phyloP scores from a whole-genome alignment of 2,888 invertebrate species.

The Sicus ferrugineus region DNA sequence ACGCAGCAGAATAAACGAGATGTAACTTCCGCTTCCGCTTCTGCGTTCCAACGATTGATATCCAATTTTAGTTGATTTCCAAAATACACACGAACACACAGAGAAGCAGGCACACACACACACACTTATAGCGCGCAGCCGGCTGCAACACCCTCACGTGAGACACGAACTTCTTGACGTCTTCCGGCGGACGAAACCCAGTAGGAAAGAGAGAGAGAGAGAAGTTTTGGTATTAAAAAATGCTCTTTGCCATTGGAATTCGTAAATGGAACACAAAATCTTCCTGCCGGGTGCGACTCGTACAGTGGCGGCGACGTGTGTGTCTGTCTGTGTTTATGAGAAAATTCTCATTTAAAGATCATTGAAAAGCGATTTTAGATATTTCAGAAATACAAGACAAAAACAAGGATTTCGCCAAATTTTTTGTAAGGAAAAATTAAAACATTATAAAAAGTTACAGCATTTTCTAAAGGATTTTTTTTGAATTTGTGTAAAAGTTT shows the following conservation, averaged over 20 bases:
- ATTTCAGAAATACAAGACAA: too few species aligned
- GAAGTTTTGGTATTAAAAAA: neutral
- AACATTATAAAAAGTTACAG: too few species aligned
- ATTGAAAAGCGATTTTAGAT: too few species aligned
- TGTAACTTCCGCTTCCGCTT: constrained; percentile 10
- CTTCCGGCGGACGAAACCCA: neutral
- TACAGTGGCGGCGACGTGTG: too few species aligned
- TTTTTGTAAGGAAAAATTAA: neutral
- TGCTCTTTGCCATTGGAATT: neutral
- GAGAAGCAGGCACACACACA: constrained; percentile 9
- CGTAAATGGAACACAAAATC: neutral
- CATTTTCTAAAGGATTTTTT: neutral
- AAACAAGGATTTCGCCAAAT: neutral
- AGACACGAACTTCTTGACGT: neutral
- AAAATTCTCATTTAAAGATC: too few species aligned
- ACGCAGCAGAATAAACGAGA: neutral
- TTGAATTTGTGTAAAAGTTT: neutral
- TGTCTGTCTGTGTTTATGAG: too few species aligned
- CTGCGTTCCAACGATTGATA: constrained; percentile 31
- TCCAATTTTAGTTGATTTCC: constrained; percentile 31
- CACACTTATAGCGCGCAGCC: neutral
- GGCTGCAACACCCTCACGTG: neutral
- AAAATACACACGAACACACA: constrained; percentile 5
- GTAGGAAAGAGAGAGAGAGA: neutral
- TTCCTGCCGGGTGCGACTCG: neutral